These are phyloP conservation scores for Stenolophus ochropezus DNA, from an alignment of 2,888 invertebrate genomes.

Conservation along the genomic window DNA sequence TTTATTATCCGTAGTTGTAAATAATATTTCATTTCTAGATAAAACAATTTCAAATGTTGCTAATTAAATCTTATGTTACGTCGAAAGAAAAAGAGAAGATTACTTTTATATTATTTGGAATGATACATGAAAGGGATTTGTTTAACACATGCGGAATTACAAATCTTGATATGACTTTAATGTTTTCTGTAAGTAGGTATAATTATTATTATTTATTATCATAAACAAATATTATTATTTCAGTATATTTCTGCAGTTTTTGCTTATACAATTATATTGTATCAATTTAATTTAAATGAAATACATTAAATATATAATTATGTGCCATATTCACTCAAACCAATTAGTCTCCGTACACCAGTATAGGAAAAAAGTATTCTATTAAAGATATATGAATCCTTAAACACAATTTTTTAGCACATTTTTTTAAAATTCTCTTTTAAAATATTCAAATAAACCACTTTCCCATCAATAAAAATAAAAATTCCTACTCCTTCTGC, in stretches of 20 bases:
- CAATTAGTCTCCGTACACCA: too few species aligned
- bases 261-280: constrained; percentile 9
- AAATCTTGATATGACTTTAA: neutral
- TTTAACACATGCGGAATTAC: neutral
- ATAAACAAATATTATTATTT: neutral
- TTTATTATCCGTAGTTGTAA: too few species aligned
- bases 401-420: too few species aligned
- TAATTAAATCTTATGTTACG: neutral
- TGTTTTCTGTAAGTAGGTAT: constrained; percentile 27
- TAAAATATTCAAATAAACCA: too few species aligned
- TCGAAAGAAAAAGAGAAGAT: neutral
- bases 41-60: neutral
- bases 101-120: neutral
- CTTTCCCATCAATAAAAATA: too few species aligned
- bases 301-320: too few species aligned
- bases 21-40: neutral
- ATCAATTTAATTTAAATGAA: constrained; percentile 4
- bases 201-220: neutral
- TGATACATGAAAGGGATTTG: neutral
- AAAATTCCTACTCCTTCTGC: too few species aligned
- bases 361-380: too few species aligned
- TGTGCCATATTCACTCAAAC: too few species aligned
- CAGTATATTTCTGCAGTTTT: neutral
- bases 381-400: too few species aligned
- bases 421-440: too few species aligned